Evolutionary conservation across 1,140 invertebrate genomes (phyloP), one percentile per base, ranked within the genome.

Genomic region (Drosophila asahinai): DNA sequence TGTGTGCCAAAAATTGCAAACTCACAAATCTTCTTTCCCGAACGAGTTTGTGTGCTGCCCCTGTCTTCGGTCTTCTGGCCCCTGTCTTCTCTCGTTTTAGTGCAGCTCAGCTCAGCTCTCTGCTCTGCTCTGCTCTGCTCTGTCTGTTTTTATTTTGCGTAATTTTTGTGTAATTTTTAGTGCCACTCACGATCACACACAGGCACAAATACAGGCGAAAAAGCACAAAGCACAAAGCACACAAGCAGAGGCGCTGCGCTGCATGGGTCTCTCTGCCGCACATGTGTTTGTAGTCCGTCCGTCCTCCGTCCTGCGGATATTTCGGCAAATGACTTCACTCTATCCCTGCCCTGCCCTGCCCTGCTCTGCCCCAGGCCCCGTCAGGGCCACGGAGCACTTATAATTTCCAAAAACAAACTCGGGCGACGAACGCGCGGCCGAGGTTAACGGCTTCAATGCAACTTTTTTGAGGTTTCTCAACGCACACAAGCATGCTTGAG

Each of bases 381-480:
- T 30, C 38, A 19, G 45, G 19, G 40, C 67, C 14, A 47, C 65
- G 40, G 54, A 48, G 67, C 80, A 82, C 65, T 84, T 82, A 81
- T 83, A 89, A 89, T 83, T 89, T 83, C 66, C 61, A 78, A 87
- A 89, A 87, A 83, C 80, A 87, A 87, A 91, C 75, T 89, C 89
- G 89, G 81, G 77, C 89, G 89, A 83, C 86, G 91, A 92, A 89
- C 87, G 86, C 78, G 66, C 58, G 57, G 77, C 78, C 91, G 91
- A 92, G 91, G 91, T 92, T 92, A 92, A 92, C 91, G 91, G 91
- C 91, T 92, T 92, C 77, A 83, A 78, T 92, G 74, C 91, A 92
- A 92, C 86, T 92, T 91, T 86, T 92, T 87, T 86, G 81, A 82
- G 86, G 86, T 91, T 87, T 87, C 84, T 79, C 65, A 74, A 71